These are phyloP conservation scores for Cebus imitator DNA, from an alignment of 2,113 vertebrate genomes.

Conservation along the genomic window DNA sequence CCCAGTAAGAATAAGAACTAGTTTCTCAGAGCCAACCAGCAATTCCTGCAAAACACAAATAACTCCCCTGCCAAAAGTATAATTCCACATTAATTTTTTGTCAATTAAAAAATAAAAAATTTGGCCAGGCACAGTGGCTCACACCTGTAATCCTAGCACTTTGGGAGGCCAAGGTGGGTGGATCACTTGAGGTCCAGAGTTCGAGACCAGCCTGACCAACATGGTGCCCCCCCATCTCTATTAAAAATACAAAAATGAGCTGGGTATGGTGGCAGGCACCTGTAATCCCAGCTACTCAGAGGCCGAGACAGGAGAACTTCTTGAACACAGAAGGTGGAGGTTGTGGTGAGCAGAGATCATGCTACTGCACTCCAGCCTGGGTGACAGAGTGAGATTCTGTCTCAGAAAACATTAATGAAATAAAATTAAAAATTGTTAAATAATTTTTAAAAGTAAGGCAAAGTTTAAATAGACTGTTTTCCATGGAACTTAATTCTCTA, in stretches of 20 bases:
- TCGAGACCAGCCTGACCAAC: neutral
- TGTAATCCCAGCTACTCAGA: neutral
- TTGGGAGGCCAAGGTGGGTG: neutral
- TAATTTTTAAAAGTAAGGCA: neutral
- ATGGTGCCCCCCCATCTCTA: neutral
- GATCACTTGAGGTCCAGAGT: neutral
- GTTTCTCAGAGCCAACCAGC: neutral
- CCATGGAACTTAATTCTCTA: neutral
- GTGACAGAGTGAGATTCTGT: neutral
- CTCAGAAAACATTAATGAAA: neutral
- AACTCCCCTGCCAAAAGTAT: neutral
- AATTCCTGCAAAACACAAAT: neutral
- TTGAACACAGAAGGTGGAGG: neutral
- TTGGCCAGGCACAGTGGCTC: neutral
- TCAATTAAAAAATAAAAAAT: neutral
- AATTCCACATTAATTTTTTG: neutral
- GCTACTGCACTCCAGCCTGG: neutral
- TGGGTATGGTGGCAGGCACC: neutral
- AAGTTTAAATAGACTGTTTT: neutral
- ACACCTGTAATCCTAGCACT: neutral
- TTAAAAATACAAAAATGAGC: neutral
- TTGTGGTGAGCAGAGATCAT: neutral
- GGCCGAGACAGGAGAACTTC: neutral
- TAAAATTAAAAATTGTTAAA: neutral
- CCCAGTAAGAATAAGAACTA: neutral